Evolutionary conservation across 1,140 invertebrate genomes (phyloP), one percentile per base, ranked within the genome.

Genomic region (Diachasma alloeum): DNA sequence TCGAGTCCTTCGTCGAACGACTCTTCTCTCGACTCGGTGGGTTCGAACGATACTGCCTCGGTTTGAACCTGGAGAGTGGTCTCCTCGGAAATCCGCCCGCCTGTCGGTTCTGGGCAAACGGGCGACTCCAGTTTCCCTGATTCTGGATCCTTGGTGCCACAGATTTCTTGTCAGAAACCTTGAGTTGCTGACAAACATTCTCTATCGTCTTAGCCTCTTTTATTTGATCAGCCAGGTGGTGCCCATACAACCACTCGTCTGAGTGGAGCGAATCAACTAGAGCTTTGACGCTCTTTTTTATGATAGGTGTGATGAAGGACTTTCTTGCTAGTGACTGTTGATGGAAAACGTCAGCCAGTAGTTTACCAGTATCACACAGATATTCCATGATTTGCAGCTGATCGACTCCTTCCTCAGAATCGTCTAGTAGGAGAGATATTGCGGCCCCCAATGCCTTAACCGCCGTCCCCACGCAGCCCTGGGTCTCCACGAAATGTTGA

Each of bases 401-500:
- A 39, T 70, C 67, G 4, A 76, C 46, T 13, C 53, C 74, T 9
- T 70, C 24, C 39, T 63, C 31, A 36, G 9, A n/a, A n/a, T n/a
- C 13, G 36, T 46, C 63, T 0, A 74, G 39, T 10, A 82, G 31
- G 19, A 79, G 5, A 15, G 79, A 76, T 0, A 82, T 53, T 11
- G 76, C 77, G 0, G 77, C 66, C 4, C 56, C 63, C 11, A 80
- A 39, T 11, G 76, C 19, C 9, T 39, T 17, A n/a, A 78, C 66
- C 0, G 76, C 76, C 26, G 80, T 59, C 2, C 77, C 81, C 0
- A 78, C 46, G 31, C 70, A 76, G 8, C 81, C 77, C 17, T 82
- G 75, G 4, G 76, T 79, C 11, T 79, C 56, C 0, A 74, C 4
- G 36, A 80, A 82, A 70, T 82, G 70, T 9, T 79, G n/a, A 10